Base-by-base conservation (phyloP, 2,888 invertebrate genomes). In the Napeogenes inachia region DNA sequence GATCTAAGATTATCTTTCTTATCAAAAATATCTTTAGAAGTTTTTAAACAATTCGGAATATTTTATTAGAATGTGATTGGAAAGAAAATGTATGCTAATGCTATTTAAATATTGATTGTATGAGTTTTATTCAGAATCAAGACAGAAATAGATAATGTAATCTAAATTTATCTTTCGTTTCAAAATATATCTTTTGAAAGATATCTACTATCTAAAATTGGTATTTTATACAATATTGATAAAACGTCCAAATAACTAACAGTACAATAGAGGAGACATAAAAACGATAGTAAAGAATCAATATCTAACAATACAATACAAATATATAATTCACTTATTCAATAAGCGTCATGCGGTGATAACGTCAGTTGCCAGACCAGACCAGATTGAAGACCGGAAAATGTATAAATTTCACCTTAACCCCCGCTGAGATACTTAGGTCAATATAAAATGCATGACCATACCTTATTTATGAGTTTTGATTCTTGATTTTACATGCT, bases 261-360 rank as follows among this genome's bases (percentile, higher is more conserved):
- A 13, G 21, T 45, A 50, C 38, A n/a, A 57, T 13, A 13, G 33
- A 33, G 21, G 21, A 45, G 32, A 13, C 45, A 55, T 57, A 58
- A 54, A 56, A 57, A 53, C 32, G 56, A 57, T 58, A 50, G 54
- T 62, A 54, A 55, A 61, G 59, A 63, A 57, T 64, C 60, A 63
- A 64, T 61, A 62, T 59, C 57, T 55, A 21, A 64, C 8, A 50
- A 50, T 57, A 53, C 59, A 64, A 60, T 55, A 59, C 58, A 64
- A 60, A 76, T 78, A 74, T 83, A 87, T 87, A 86, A 86, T 83
- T 88, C 85, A 83, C 84, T 82, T 82, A 83, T 21, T 73, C 79
- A 79, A 81, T 81, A 82, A 80, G 80, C 87, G 85, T 82, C 84
- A 87, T 84, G 87, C 78, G 79, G 87, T 75, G 85, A 74, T 75